Conservation (phyloP, 1,140 invertebrate genomes). For the Portunus trituberculatus region DNA sequence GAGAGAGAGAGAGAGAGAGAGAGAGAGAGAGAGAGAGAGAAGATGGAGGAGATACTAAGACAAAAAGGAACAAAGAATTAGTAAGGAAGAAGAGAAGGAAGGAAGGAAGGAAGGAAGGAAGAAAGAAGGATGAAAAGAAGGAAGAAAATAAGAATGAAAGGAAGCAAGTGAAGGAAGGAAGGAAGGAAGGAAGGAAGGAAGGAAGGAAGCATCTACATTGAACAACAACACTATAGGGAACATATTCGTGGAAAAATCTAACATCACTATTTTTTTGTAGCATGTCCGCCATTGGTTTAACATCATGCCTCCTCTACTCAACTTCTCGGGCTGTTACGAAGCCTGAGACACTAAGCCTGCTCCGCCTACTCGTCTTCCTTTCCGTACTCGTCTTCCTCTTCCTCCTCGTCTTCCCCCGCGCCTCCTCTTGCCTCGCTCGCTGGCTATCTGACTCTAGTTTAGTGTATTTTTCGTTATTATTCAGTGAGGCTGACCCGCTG, state of each 20-base stretch:
- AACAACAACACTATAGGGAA: background rate
- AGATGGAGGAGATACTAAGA: too few species aligned
- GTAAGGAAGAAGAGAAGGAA: too few species aligned
- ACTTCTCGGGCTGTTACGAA: conserved; percentile 55
- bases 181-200: background rate
- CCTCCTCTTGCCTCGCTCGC: background rate
- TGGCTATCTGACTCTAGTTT: background rate
- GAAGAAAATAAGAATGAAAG: background rate
- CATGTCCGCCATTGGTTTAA: conserved; percentile 52
- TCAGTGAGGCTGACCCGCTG: background rate
- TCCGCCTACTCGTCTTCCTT: background rate
- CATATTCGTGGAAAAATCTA: conserved; percentile 55
- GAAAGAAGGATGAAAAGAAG: background rate
- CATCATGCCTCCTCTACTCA: conserved; percentile 57
- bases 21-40: background rate
- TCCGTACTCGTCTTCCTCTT: background rate
- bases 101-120: background rate
- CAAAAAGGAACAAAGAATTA: too few species aligned
- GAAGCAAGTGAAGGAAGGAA: background rate
- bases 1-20: background rate
- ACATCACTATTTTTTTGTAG: conserved; percentile 17
- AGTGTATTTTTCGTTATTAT: background rate
- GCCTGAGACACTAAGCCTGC: conserved; percentile 27
- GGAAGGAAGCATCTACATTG: background rate
- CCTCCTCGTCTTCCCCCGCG: background rate